Evolutionary conservation across 1,140 invertebrate genomes (phyloP).

Genomic region (Ceratina australensis): DNA sequence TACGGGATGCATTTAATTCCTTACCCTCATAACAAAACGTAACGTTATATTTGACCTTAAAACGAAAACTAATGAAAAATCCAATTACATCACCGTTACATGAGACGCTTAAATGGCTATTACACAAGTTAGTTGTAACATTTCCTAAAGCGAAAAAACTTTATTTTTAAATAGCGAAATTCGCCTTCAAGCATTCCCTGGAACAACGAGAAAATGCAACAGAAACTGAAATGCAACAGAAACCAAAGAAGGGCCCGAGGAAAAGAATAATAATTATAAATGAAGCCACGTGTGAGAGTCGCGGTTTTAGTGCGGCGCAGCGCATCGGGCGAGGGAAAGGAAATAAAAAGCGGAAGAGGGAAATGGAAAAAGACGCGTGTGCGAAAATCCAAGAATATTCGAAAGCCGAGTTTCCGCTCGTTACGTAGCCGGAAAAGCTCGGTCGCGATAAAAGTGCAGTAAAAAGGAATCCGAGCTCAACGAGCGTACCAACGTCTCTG

Average conservation of each 20-base stretch:
- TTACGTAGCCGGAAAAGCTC: slow-evolving; percentile 58
- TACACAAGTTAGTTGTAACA: too few relatives aligned
- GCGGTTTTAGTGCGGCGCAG: not conserved
- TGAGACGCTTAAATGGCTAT: too few relatives aligned
- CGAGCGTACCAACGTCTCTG: slow-evolving; percentile 59
- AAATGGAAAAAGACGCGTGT: slow-evolving; percentile 5
- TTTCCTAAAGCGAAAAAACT: too few relatives aligned
- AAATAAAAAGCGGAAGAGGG: not conserved
- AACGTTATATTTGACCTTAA: too few relatives aligned
- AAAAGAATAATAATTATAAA: slow-evolving; percentile 1
- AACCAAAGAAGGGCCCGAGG: not conserved
- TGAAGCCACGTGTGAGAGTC: not conserved
- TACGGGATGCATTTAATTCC: too few relatives aligned
- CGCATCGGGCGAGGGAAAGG: not conserved
- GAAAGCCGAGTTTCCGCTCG: slow-evolving; percentile 48
- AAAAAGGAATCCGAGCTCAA: slow-evolving; percentile 64
- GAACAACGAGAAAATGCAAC: not conserved
- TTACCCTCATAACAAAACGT: too few relatives aligned
- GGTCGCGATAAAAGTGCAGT: slow-evolving; percentile 64
- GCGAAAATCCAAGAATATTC: slow-evolving; percentile 55
- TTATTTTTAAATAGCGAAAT: too few relatives aligned
- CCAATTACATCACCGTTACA: too few relatives aligned
- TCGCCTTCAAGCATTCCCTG: not conserved
- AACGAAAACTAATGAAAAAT: too few relatives aligned
- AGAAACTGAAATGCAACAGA: not conserved